A percentile compares a stretch with the other conserved stretches of the same genome.
These are phyloP conservation scores for Lepidiolamprologus cunningtoni DNA, from an alignment of 2,113 vertebrate genomes.

Conservation along the genomic window DNA sequence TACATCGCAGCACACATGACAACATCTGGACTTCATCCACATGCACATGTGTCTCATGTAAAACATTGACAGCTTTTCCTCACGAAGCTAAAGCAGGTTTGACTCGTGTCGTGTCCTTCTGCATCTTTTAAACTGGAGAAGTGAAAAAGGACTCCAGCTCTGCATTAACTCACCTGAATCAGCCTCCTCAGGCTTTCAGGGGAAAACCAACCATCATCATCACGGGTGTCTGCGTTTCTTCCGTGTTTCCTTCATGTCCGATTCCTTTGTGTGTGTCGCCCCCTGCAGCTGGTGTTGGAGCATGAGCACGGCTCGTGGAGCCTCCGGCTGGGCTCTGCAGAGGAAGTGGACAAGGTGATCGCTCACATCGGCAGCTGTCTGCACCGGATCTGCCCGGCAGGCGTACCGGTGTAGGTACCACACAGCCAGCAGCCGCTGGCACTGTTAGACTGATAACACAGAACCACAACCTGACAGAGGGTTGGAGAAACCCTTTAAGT, in stretches of 20 bases:
- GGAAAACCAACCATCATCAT: not conserved
- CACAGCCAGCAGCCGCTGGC: not conserved
- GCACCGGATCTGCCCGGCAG: conserved; percentile 79
- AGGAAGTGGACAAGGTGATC: conserved; percentile 83
- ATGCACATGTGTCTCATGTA: not conserved
- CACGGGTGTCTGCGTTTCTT: not conserved
- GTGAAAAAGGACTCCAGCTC: not conserved
- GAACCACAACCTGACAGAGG: fast-evolving
- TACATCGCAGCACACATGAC: not conserved
- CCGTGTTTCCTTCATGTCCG: not conserved
- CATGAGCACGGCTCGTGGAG: conserved; percentile 79
- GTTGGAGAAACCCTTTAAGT: fast-evolving
- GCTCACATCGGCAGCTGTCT: conserved; percentile 81
- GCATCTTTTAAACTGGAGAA: not conserved
- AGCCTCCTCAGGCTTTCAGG: not conserved
- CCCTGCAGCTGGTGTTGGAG: conserved; percentile 83
- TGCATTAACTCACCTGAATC: not conserved
- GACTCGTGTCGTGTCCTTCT: not conserved
- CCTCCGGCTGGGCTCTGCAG: conserved; percentile 75
- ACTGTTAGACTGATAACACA: not conserved
- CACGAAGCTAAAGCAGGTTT: fast-evolving
- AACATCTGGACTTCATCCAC: not conserved
- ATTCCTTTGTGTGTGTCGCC: not conserved
- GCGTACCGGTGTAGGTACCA: conserved; percentile 78
- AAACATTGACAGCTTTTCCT: not conserved